These are phyloP conservation scores for Coelinius sp. DNA, from an alignment of 2,888 invertebrate genomes.

Conservation along the genomic window DNA sequence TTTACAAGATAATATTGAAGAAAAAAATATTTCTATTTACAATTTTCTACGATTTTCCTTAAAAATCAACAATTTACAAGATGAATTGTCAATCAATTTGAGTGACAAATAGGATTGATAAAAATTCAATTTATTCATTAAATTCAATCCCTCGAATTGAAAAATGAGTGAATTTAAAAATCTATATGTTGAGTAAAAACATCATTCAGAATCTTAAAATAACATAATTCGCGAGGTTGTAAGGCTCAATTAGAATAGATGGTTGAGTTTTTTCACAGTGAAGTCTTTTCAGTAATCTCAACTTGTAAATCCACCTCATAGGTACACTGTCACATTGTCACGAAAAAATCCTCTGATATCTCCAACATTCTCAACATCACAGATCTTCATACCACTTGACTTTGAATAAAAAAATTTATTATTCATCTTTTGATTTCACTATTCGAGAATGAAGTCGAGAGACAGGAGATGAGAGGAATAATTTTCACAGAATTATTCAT, in stretches of 20 bases:
- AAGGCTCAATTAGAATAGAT: constrained; percentile 29
- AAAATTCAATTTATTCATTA: too few species aligned
- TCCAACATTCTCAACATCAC: not conserved
- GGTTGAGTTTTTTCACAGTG: constrained; percentile 32
- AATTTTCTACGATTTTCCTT: too few species aligned
- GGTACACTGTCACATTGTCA: constrained; percentile 28
- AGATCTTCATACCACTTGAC: constrained; percentile 2
- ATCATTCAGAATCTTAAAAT: not conserved
- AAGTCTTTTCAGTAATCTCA: constrained; percentile 23
- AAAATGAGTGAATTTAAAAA: too few species aligned
- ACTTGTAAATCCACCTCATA: constrained; percentile 18
- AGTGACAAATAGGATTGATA: too few species aligned
- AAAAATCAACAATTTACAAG: too few species aligned
- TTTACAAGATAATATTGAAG: too few species aligned
- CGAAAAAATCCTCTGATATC: constrained; percentile 21
- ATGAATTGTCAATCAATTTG: too few species aligned
- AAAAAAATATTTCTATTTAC: too few species aligned
- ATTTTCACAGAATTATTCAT: not conserved
- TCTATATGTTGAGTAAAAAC: too few species aligned
- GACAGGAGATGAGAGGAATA: not conserved
- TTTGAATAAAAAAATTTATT: constrained; percentile 19
- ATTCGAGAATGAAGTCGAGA: not conserved
- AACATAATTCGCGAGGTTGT: not conserved
- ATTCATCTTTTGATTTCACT: not conserved
- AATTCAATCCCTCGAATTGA: too few species aligned